Conservation (phyloP, 2,113 vertebrate species). For the Phasianus colchicus region DNA sequence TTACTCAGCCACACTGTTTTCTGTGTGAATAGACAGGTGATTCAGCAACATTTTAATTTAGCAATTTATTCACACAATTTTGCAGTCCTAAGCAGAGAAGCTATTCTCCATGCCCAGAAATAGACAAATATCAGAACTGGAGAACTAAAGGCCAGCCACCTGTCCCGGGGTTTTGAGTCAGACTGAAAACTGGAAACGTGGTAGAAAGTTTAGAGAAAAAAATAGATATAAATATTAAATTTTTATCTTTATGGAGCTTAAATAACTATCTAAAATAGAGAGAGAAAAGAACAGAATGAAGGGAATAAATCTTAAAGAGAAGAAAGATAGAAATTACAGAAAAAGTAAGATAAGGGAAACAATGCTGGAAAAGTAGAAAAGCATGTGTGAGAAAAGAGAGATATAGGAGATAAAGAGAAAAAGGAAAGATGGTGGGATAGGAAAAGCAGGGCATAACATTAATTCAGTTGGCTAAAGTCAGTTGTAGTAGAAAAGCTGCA, state of each 20-base stretch:
- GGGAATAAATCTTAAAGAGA: not conserved
- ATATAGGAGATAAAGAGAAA: not conserved
- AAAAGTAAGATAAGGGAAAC: not conserved
- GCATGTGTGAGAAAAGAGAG: not conserved
- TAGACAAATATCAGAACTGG: accelerated
- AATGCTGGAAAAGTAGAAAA: not conserved
- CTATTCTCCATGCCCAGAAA: not conserved
- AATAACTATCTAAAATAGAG: not conserved
- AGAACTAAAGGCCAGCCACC: accelerated
- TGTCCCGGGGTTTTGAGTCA: not conserved
- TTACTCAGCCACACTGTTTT: not conserved
- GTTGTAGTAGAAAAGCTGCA: not conserved
- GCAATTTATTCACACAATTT: not conserved
- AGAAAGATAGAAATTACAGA: not conserved
- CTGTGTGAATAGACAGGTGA: not conserved
- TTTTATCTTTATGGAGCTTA: not conserved
- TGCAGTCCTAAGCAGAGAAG: not conserved
- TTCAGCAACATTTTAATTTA: not conserved
- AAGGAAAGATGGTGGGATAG: not conserved
- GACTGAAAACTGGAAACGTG: not conserved
- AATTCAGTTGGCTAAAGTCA: not conserved
- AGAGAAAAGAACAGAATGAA: not conserved
- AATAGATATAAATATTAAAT: not conserved
- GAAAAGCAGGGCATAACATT: not conserved
- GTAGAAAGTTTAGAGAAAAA: not conserved